phyloP scores from a whole-genome alignment of 2,113 vertebrate genomes.

The Lonchura striata region DNA sequence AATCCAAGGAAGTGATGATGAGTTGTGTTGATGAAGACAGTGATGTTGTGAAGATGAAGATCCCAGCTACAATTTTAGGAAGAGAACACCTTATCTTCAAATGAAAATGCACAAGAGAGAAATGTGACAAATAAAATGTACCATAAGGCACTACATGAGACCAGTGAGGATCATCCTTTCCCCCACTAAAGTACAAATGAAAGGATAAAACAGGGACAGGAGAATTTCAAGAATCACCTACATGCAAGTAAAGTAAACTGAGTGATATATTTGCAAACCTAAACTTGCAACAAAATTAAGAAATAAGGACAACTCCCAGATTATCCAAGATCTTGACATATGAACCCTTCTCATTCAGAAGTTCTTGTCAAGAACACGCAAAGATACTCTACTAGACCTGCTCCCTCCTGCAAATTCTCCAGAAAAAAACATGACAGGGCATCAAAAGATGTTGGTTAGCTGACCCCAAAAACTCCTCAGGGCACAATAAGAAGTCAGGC shows the following conservation, averaged over 20 bases:
- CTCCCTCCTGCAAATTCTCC: neutral
- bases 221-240: neutral
- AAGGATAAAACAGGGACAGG: neutral
- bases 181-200: neutral
- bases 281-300: neutral
- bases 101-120: neutral
- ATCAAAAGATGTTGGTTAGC: neutral
- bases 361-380: neutral
- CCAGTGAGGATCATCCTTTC: neutral
- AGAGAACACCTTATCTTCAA: neutral
- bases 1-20: neutral
- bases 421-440: neutral
- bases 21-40: neutral
- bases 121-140: neutral
- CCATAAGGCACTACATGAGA: neutral
- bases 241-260: neutral
- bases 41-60: neutral
- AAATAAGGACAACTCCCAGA: neutral
- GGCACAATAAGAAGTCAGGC: neutral
- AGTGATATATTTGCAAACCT: neutral
- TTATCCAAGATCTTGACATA: neutral
- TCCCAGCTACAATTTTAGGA: neutral
- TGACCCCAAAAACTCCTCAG: neutral
- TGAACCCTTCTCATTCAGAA: neutral
- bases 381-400: neutral